phyloP scores from a whole-genome alignment of 2,888 invertebrate genomes.

The Torymus auratus region DNA sequence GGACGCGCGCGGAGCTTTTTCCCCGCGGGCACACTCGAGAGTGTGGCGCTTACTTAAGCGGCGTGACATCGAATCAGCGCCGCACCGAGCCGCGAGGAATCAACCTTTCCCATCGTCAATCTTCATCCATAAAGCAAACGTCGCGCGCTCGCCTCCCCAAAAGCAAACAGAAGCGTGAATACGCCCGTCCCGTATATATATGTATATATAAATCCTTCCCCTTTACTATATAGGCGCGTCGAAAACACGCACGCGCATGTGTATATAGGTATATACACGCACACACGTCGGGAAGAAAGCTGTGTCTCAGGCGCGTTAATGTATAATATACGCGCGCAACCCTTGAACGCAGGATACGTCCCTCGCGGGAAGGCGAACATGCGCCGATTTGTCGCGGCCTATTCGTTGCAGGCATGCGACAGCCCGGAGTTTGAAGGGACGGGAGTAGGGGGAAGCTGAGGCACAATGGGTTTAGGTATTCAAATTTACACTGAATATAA shows the following conservation, averaged over 20 bases:
- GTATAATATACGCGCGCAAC: constrained; percentile 17
- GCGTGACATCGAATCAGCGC: constrained; percentile 36
- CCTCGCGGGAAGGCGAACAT: constrained; percentile 12
- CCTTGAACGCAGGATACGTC: constrained; percentile 8
- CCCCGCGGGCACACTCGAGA: constrained; percentile 9
- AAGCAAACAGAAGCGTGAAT: constrained; percentile 39
- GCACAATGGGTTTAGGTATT: too few relatives aligned
- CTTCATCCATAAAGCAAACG: constrained; percentile 49
- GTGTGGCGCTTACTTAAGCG: constrained; percentile 31
- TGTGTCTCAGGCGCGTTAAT: constrained; percentile 5
- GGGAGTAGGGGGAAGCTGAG: too few relatives aligned
- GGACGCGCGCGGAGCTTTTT: not conserved
- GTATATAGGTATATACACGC: too few relatives aligned
- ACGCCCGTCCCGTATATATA: not conserved
- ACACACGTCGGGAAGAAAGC: not conserved
- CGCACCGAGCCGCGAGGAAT: constrained; percentile 17
- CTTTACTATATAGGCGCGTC: not conserved
- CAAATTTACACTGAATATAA: too few relatives aligned
- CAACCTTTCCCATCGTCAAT: constrained; percentile 47
- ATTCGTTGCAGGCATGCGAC: constrained; percentile 39
- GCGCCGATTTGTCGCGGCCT: constrained; percentile 46
- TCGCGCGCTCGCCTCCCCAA: constrained; percentile 14
- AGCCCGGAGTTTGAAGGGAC: too few relatives aligned
- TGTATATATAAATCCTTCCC: not conserved
- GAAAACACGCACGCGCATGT: not conserved